phyloP scores from a whole-genome alignment of 2,888 invertebrate species.

The Argyresthia goedartella region DNA sequence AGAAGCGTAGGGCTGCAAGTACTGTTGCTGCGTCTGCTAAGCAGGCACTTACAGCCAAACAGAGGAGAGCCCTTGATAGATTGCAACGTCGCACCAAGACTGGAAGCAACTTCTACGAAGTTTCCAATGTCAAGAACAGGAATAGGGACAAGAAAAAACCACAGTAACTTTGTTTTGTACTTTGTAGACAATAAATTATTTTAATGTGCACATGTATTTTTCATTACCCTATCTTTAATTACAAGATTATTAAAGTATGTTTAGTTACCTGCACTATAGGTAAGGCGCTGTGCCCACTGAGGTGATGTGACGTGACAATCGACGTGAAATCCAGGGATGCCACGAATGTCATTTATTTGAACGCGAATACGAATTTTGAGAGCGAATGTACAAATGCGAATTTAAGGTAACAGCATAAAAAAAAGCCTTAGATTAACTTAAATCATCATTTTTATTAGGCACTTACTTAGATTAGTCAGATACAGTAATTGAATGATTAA shows the following conservation, averaged over 20 bases:
- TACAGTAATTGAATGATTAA: no score
- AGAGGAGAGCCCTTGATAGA: constrained; percentile 81
- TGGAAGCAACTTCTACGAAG: constrained; percentile 91
- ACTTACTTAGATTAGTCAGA: no score
- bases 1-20: constrained; percentile 32
- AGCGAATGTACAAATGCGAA: no score
- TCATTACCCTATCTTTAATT: background rate
- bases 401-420: no score
- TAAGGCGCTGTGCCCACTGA: background rate
- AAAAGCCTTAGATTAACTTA: no score
- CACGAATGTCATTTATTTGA: no score
- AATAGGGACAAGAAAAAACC: constrained; percentile 78
- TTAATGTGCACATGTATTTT: constrained; percentile 13
- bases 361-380: no score
- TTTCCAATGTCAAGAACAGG: constrained; percentile 89
- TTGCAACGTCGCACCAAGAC: constrained; percentile 83
- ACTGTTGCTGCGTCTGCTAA: constrained; percentile 30
- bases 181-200: constrained; percentile 4
- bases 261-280: background rate
- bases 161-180: constrained; percentile 10
- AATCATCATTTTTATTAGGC: no score
- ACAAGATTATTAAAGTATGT: background rate
- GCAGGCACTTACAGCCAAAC: constrained; percentile 78
- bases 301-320: background rate
- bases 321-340: background rate